Conservation (phyloP, 53 echinoderm and acorn worm genomes). For the Pentamera pediparva region DNA sequence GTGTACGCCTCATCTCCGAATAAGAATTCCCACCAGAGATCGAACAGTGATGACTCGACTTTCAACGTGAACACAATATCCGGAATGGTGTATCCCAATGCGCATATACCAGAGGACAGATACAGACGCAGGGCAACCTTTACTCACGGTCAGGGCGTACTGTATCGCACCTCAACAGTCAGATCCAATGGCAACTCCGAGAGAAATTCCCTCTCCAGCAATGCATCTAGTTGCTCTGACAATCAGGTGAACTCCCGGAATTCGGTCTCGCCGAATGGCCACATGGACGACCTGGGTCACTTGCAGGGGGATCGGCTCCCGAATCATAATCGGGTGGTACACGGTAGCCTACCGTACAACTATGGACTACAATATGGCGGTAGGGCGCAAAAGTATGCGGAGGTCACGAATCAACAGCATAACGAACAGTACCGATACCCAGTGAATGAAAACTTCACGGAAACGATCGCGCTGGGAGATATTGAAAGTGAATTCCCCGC, state of each 20-base stretch:
- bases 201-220: conserved; percentile 1
- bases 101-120: neutral
- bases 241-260: neutral
- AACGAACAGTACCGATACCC: too few species aligned
- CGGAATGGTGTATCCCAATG: neutral
- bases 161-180: neutral
- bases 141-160: neutral
- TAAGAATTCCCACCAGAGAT: conserved; percentile 1
- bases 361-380: neutral
- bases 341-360: neutral
- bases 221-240: conserved; percentile 16
- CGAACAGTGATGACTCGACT: conserved; percentile 5
- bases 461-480: too few species aligned
- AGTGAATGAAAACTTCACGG: too few species aligned
- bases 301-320: neutral
- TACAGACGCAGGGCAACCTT: neutral
- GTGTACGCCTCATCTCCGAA: neutral
- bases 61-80: neutral
- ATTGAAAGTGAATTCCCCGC: too few species aligned
- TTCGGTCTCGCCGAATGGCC: neutral
- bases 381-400: neutral
- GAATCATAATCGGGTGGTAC: neutral
- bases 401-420: too few species aligned
- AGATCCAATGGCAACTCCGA: neutral
- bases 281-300: neutral